These are phyloP conservation scores for Acromyrmex heyeri DNA, from an alignment of 1,140 invertebrate species.

Conservation along the genomic window DNA sequence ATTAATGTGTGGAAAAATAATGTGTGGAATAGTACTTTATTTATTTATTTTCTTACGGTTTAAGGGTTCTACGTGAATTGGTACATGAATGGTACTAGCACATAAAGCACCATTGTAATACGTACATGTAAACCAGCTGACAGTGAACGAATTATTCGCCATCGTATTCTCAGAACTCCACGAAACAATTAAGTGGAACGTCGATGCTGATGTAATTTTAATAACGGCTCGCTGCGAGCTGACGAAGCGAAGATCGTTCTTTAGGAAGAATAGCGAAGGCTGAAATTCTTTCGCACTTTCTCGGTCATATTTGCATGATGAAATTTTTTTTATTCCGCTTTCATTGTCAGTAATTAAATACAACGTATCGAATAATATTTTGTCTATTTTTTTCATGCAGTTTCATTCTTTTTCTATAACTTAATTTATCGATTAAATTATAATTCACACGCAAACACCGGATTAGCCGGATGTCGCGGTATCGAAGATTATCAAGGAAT, in stretches of 20 bases:
- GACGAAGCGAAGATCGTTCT: conserved; percentile 1
- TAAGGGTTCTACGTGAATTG: background rate
- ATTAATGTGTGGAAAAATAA: background rate
- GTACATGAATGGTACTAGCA: background rate
- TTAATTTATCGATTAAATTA: background rate
- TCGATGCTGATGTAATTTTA: conserved; percentile 61
- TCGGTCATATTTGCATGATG: background rate
- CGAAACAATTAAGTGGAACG: conserved; percentile 66
- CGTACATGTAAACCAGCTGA: conserved; percentile 34
- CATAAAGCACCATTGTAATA: conserved; percentile 17
- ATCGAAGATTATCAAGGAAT: conserved; percentile 29
- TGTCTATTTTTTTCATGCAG: background rate
- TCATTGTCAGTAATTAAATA: background rate
- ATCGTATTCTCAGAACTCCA: conserved; percentile 50
- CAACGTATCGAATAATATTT: background rate
- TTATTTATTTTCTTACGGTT: background rate
- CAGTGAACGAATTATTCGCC: conserved; percentile 58
- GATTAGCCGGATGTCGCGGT: background rate
- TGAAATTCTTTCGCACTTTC: background rate
- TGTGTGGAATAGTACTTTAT: background rate
- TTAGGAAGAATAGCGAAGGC: background rate
- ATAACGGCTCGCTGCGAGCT: background rate
- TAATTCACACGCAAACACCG: background rate
- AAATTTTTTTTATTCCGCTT: background rate
- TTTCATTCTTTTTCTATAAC: background rate